Conservation (phyloP, 2,797 vertebrate species). For the Xiphophorus birchmanni region DNA sequence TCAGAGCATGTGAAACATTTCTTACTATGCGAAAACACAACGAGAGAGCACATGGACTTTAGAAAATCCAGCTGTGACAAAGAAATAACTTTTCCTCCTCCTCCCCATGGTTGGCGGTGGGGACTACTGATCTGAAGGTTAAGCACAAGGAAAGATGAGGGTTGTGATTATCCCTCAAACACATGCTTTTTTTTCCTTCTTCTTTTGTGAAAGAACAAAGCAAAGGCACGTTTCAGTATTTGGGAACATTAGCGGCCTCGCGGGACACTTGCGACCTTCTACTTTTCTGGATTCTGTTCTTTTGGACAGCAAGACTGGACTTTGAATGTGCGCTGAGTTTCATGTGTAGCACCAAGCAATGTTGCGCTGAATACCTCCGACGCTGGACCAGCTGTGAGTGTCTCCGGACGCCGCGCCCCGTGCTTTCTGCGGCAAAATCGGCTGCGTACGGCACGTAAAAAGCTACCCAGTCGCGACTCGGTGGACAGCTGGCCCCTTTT, state of each 20-base stretch:
- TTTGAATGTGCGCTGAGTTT: slow-evolving; percentile 33
- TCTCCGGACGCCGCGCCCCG: slow-evolving; percentile 19
- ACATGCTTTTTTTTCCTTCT: slow-evolving; percentile 22
- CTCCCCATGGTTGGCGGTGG: slow-evolving; percentile 25
- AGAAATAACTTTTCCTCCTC: slow-evolving; percentile 32
- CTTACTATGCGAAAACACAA: slow-evolving; percentile 78
- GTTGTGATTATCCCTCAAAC: slow-evolving; percentile 47
- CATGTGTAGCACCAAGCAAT: slow-evolving; percentile 38
- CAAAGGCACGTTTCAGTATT: slow-evolving; percentile 15
- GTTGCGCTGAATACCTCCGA: slow-evolving; percentile 49
- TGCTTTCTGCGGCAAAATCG: slow-evolving; percentile 14
- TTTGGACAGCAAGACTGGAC: slow-evolving; percentile 21
- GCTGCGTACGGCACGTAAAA: slow-evolving; percentile 16
- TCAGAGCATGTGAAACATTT: slow-evolving; percentile 84
- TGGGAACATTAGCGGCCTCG: slow-evolving; percentile 33
- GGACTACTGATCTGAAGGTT: slow-evolving; percentile 26
- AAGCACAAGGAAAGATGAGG: slow-evolving; percentile 28
- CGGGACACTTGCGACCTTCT: slow-evolving; percentile 27
- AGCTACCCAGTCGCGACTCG: slow-evolving; percentile 3
- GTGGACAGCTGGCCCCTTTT: slow-evolving; percentile 31
- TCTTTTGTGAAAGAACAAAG: slow-evolving; percentile 40
- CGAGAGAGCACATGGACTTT: slow-evolving; percentile 75
- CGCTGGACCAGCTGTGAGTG: slow-evolving; percentile 50
- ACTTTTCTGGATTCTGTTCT: slow-evolving; percentile 24
- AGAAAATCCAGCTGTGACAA: slow-evolving; percentile 39